phyloP scores from a whole-genome alignment of 1,140 invertebrate genomes.

The Eupristina koningsbergeri region DNA sequence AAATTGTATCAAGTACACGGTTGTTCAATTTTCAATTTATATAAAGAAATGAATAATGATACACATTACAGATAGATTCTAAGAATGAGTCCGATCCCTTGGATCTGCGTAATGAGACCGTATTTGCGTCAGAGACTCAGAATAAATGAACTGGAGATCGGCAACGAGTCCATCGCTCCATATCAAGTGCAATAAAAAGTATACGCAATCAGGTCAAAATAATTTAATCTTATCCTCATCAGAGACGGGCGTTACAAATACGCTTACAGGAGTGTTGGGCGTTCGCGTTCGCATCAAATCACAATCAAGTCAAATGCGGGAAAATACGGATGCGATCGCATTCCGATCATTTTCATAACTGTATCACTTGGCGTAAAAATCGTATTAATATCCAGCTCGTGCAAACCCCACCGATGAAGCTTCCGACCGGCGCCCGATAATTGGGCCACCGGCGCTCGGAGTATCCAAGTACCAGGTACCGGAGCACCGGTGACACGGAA shows the following conservation, averaged over 20 bases:
- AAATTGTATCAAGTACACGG: background rate
- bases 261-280: background rate
- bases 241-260: background rate
- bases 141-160: background rate
- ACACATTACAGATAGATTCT: no score
- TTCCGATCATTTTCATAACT: constrained; percentile 20
- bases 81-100: background rate
- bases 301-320: constrained; percentile 17
- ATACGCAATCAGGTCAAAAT: constrained; percentile 15
- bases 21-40: background rate
- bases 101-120: no score
- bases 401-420: background rate
- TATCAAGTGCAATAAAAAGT: background rate
- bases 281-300: background rate
- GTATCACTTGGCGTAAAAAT: constrained; percentile 1
- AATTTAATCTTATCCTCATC: constrained; percentile 16
- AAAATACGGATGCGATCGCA: constrained; percentile 30
- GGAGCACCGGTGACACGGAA: background rate
- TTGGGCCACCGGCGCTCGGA: constrained; percentile 19
- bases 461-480: constrained; percentile 13
- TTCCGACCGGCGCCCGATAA: constrained; percentile 25
- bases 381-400: constrained; percentile 18
- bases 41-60: background rate
- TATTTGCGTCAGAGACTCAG: no score
- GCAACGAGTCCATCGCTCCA: background rate